Percentiles rank a stretch among this genome's conserved stretches.
Conservation (phyloP, 2,113 vertebrate genomes). For the Xiphophorus hellerii region DNA sequence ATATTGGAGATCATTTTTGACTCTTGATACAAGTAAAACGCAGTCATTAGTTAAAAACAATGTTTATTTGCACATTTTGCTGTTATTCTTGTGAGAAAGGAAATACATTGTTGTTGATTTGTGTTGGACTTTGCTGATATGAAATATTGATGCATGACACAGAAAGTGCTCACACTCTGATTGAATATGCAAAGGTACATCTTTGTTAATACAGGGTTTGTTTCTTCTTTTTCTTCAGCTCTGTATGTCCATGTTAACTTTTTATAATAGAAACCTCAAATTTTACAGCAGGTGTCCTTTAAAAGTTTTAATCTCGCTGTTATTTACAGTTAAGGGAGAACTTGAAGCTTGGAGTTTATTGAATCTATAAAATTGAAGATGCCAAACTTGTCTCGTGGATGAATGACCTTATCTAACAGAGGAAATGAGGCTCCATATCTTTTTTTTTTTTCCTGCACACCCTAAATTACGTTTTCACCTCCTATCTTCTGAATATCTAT, state of each 20-base stretch:
- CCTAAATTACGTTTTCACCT: constrained; percentile 67
- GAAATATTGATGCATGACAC: constrained; percentile 26
- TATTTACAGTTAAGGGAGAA: constrained; percentile 13
- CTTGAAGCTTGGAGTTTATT: constrained; percentile 31
- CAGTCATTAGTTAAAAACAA: background rate
- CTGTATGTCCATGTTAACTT: constrained; percentile 26
- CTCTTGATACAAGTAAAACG: background rate
- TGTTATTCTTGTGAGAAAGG: background rate
- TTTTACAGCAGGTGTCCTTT: constrained; percentile 10
- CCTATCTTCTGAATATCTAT: constrained; percentile 63
- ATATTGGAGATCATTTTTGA: background rate
- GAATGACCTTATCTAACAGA: constrained; percentile 49
- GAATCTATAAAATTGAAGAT: constrained; percentile 19
- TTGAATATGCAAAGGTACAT: background rate
- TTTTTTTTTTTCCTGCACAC: constrained; percentile 38
- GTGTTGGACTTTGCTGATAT: constrained; percentile 36
- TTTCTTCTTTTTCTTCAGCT: constrained; percentile 1
- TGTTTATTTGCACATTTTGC: background rate
- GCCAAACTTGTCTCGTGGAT: constrained; percentile 41
- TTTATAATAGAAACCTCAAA: constrained; percentile 19
- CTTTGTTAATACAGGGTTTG: constrained; percentile 3
- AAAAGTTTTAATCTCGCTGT: constrained; percentile 10
- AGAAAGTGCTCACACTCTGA: background rate
- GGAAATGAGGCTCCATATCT: constrained; percentile 63
- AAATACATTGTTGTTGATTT: constrained; percentile 22